Base-by-base conservation (phyloP, 2,113 vertebrate genomes). In the Chionodraco myersi region DNA sequence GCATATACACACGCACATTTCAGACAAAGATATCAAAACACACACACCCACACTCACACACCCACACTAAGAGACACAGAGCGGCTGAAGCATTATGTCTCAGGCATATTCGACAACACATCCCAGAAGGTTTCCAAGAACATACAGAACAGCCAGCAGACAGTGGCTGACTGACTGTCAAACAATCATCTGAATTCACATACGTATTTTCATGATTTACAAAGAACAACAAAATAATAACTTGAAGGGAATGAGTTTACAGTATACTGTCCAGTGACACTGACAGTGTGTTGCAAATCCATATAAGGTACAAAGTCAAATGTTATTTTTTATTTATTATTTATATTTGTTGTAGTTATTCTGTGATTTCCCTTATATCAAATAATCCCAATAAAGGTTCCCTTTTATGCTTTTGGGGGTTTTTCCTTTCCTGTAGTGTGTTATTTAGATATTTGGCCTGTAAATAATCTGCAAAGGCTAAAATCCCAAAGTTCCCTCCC, bases 111-210 rank as follows among this genome's bases (percentile, higher is more conserved):
- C 34, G 6, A 63, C 73, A 78, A 54, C 63, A 85, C 71, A 75
- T 90, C 72, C 78, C 60, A 68, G 71, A 48, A 78, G 72, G 80
- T 88, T 85, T 82, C 69, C 52, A 44, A 79, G 76, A 73, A 72
- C 62, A 80, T 48, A 65, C 44, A 85, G 26, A 77, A 51, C 13
- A 80, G 69, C 70, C 80, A 77, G 75, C 70, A 69, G 64, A 14
- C 77, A 61, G 67, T 30, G 70, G 89, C 54, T 73, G 79, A 81
- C 78, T 47, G 72, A 48, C 68, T 82, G 84, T 59, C 66, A 48
- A 72, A 63, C 56, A 56, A 63, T 77, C 87, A 75, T 57, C 51
- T 75, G 36, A 34, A 18, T 23, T 47, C 74, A 75, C 49, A 53
- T 34, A 54, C 58, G 2, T 30, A 59, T 26, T 62, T 16, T 44